Conservation (phyloP, 2,113 vertebrate genomes). For the Laticauda laticaudata region DNA sequence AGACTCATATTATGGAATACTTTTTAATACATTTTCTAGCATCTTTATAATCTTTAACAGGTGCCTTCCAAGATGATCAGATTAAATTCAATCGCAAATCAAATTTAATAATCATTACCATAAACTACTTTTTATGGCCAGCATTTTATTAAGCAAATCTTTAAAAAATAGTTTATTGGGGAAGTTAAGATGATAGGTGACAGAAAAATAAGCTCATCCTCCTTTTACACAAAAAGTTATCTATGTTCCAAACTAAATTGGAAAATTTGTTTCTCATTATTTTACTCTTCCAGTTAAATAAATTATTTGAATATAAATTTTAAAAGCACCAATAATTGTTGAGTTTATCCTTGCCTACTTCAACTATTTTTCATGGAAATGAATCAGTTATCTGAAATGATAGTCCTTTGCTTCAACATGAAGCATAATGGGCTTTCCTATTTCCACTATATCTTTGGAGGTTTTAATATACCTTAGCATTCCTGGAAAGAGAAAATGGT, state of each 20-base stretch:
- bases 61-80: background rate
- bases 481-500: background rate
- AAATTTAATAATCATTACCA: background rate
- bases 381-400: background rate
- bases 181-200: background rate
- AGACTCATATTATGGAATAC: conserved; percentile 27
- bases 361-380: background rate
- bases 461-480: background rate
- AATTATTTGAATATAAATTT: background rate
- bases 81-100: background rate
- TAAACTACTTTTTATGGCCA: background rate
- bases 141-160: background rate
- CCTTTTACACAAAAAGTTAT: background rate
- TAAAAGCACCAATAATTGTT: background rate
- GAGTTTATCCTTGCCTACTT: background rate
- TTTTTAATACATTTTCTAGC: background rate
- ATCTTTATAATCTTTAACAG: background rate
- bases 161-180: background rate
- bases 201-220: background rate
- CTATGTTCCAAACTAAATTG: background rate
- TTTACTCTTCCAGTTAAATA: background rate
- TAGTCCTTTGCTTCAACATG: background rate
- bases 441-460: background rate
- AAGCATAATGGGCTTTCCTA: background rate
- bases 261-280: background rate